Percentiles rank a stretch among this genome's conserved stretches.
Evolutionary conservation across 53 echinoderm and acorn worm genomes (phyloP).

Genomic region (Apostichopus leukothele): DNA sequence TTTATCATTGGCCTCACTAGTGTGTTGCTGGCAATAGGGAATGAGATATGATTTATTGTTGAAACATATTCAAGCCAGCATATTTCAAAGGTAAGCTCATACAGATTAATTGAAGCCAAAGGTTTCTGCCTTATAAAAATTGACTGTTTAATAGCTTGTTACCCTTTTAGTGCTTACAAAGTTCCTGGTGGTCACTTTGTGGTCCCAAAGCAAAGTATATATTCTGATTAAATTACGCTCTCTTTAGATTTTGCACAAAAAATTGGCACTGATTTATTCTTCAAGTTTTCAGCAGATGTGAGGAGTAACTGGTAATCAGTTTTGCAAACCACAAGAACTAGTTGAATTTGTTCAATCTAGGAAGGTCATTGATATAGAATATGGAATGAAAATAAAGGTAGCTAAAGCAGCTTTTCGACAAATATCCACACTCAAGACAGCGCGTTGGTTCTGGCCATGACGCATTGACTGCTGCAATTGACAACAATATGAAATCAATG

Average conservation of each 20-base stretch:
- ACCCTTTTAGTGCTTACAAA: slow-evolving; percentile 4
- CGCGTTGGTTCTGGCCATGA: neutral
- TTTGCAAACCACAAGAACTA: too few relatives aligned
- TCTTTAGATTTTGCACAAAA: too few relatives aligned
- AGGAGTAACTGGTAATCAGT: too few relatives aligned
- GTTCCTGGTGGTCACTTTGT: neutral
- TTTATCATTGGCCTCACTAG: neutral
- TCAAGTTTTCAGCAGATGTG: too few relatives aligned
- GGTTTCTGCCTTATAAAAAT: neutral
- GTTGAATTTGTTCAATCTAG: too few relatives aligned
- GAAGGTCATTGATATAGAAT: too few relatives aligned
- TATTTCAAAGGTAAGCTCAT: neutral
- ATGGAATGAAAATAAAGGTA: neutral
- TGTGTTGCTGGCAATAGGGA: slow-evolving; percentile 3
- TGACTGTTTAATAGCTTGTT: neutral
- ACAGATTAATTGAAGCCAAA: slow-evolving; percentile 6
- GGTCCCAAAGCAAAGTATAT: too few relatives aligned
- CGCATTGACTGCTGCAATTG: neutral
- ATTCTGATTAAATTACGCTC: too few relatives aligned
- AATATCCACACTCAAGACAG: neutral
- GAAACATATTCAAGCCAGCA: too few relatives aligned
- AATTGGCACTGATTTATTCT: too few relatives aligned
- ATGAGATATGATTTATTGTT: neutral
- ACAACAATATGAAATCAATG: neutral
- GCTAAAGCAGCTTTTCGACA: neutral